phyloP scores from a whole-genome alignment of 2,888 invertebrate species.

The Andrena camellia region DNA sequence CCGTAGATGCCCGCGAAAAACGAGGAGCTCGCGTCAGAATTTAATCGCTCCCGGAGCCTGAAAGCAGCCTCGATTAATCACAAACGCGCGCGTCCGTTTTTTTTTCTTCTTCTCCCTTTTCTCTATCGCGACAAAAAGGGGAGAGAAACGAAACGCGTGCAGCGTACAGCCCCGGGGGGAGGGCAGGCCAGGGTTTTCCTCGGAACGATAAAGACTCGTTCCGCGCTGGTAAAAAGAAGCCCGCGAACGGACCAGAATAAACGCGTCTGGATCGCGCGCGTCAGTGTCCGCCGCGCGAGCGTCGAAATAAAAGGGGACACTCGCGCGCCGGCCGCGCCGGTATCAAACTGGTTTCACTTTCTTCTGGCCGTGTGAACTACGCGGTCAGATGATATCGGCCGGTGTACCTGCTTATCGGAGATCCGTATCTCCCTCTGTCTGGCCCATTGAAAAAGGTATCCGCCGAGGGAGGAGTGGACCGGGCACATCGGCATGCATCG shows the following conservation, averaged over 20 bases:
- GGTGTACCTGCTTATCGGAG: conserved; percentile 68
- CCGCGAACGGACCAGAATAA: conserved; percentile 4
- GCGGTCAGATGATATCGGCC: conserved; percentile 61
- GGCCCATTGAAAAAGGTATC: conserved; percentile 45
- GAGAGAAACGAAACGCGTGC: not conserved
- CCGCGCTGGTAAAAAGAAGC: conserved; percentile 3
- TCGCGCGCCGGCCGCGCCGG: conserved; percentile 17
- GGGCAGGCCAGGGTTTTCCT: conserved; percentile 25
- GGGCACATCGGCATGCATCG: conserved; percentile 55
- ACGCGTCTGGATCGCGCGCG: conserved; percentile 36
- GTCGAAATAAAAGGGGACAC: conserved; percentile 53
- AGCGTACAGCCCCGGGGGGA: not conserved
- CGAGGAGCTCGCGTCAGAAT: not conserved
- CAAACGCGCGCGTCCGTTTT: conserved; percentile 1
- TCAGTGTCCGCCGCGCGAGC: conserved; percentile 28
- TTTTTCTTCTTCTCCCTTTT: not conserved
- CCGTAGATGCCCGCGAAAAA: not conserved
- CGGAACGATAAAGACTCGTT: conserved; percentile 35
- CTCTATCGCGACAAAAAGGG: not conserved
- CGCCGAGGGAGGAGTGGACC: not conserved
- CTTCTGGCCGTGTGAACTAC: conserved; percentile 61
- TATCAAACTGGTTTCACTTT: conserved; percentile 71
- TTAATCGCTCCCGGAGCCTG: conserved; percentile 16
- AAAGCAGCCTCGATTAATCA: conserved; percentile 25
- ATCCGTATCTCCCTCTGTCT: conserved; percentile 45